A percentile compares a stretch with the other conserved stretches of the same genome.
phyloP scores from a whole-genome alignment of 1,140 invertebrate genomes.

The Heliconius hewitsoni region DNA sequence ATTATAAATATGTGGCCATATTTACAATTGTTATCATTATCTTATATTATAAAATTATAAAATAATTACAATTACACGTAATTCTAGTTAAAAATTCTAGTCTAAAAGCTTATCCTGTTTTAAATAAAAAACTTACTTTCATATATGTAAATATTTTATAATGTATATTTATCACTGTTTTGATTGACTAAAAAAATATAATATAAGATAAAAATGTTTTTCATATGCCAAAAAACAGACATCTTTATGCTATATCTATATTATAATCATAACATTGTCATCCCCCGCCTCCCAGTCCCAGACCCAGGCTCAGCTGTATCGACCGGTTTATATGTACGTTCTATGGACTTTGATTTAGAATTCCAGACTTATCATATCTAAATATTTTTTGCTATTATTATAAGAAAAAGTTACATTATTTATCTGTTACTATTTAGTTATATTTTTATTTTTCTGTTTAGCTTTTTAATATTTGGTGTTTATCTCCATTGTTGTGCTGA shows the following conservation, averaged over 20 bases:
- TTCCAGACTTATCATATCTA: not conserved
- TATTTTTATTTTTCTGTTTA: not conserved
- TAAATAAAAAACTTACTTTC: too few relatives aligned
- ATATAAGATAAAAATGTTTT: too few relatives aligned
- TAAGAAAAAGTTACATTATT: not conserved
- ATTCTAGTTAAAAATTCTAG: too few relatives aligned
- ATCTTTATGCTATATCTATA: not conserved
- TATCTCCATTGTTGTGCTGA: not conserved
- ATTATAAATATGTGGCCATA: too few relatives aligned
- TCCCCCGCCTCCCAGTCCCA: not conserved
- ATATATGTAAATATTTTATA: too few relatives aligned
- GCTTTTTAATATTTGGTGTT: not conserved
- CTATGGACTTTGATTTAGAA: constrained; percentile 3
- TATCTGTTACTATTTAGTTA: not conserved
- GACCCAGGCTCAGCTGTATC: constrained; percentile 6
- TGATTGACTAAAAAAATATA: too few relatives aligned
- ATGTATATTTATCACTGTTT: too few relatives aligned
- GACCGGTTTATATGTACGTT: not conserved
- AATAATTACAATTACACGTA: too few relatives aligned
- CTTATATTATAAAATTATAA: too few relatives aligned
- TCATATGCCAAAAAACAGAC: too few relatives aligned
- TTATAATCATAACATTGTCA: not conserved
- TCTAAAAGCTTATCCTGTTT: too few relatives aligned
- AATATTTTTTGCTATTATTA: not conserved
- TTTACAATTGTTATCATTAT: too few relatives aligned